A percentile compares a stretch with the other conserved stretches of the same genome.
Evolutionary conservation across 2,113 vertebrate species (phyloP).

Genomic region (Elgaria multicarinata): DNA sequence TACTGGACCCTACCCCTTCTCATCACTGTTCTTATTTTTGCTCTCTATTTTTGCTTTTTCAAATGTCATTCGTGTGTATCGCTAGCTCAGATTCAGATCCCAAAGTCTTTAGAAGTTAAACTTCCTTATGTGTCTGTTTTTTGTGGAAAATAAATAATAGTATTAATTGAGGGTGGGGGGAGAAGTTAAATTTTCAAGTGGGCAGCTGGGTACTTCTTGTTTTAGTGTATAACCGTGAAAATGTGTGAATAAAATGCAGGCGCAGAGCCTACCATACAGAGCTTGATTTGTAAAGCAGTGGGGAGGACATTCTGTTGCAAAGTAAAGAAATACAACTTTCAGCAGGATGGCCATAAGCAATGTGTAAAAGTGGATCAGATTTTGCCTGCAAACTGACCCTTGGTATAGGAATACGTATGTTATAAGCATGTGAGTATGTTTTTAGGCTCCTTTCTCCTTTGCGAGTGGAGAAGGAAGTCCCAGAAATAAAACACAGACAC

Average conservation of each 20-base stretch:
- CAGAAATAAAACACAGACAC: no score
- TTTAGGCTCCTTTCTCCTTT: no score
- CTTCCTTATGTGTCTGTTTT: no score
- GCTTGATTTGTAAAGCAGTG: not conserved
- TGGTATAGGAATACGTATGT: not conserved
- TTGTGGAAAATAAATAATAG: no score
- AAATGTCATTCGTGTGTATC: not conserved
- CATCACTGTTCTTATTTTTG: not conserved
- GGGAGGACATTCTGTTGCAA: not conserved
- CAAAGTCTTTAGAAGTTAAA: not conserved
- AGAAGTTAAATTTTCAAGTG: no score
- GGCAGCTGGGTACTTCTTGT: not conserved
- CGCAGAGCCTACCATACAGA: not conserved
- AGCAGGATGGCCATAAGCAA: not conserved
- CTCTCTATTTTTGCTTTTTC: not conserved
- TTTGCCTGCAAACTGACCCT: not conserved
- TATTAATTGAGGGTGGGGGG: no score
- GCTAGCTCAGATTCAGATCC: no score
- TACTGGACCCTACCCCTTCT: not conserved
- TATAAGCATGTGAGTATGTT: not conserved
- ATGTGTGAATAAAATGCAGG: not conserved
- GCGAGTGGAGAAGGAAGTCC: no score
- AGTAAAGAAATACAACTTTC: not conserved
- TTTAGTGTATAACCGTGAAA: not conserved
- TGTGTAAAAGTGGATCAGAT: not conserved